Evolutionary conservation across 2,888 invertebrate species (phyloP).

Genomic region (Urechis unicinctus): DNA sequence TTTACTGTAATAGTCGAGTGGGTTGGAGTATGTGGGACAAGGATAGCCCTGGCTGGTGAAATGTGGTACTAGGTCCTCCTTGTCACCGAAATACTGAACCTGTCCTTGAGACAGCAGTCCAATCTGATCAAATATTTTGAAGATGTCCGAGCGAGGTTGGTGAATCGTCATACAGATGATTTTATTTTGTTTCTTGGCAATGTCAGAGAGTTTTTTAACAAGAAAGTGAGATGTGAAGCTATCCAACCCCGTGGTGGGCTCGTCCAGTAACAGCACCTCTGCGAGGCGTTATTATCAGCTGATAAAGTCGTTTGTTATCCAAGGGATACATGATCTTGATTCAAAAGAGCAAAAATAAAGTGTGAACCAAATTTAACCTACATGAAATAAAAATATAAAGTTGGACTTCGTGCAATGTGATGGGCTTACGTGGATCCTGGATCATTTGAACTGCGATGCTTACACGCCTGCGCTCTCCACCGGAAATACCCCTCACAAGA

Average conservation of each 20-base stretch:
- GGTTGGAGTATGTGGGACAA: slow-evolving; percentile 92
- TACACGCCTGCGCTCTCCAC: slow-evolving; percentile 82
- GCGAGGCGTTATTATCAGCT: too few species aligned
- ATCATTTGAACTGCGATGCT: slow-evolving; percentile 84
- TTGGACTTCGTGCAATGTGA: neutral
- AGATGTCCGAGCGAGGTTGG: slow-evolving; percentile 36
- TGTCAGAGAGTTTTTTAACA: slow-evolving; percentile 26
- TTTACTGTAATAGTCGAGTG: slow-evolving; percentile 78
- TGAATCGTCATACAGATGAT: slow-evolving; percentile 77
- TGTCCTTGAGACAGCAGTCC: slow-evolving; percentile 51
- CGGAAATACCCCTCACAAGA: slow-evolving; percentile 73
- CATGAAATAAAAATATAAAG: neutral
- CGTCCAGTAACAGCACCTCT: slow-evolving; percentile 73
- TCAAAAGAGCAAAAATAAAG: too few species aligned
- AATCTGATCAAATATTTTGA: slow-evolving; percentile 31
- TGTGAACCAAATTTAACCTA: too few species aligned
- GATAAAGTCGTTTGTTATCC: too few species aligned
- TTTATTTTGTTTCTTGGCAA: slow-evolving; percentile 27
- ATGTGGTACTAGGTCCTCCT: slow-evolving; percentile 85
- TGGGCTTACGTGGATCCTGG: slow-evolving; percentile 29
- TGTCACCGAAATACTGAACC: slow-evolving; percentile 60
- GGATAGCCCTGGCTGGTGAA: slow-evolving; percentile 93
- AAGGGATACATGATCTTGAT: too few species aligned
- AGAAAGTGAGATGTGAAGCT: slow-evolving; percentile 79
- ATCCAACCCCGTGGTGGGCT: slow-evolving; percentile 79